phyloP scores from a whole-genome alignment of 2,888 invertebrate species.

The Tricholauxania praeusta region DNA sequence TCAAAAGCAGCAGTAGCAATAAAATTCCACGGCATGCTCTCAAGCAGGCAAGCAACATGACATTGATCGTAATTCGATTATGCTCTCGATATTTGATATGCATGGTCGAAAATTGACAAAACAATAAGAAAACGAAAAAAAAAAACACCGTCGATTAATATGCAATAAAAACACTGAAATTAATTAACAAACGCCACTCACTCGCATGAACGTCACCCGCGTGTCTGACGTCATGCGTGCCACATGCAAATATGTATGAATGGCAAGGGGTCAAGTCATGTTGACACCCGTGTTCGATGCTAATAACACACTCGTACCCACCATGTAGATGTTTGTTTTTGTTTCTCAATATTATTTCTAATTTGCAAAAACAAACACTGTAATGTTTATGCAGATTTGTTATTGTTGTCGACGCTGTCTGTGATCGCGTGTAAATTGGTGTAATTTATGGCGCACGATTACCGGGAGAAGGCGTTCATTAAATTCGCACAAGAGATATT shows the following conservation, averaged over 20 bases:
- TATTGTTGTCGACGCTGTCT: neutral
- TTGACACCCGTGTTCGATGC: conserved; percentile 47
- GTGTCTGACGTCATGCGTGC: conserved; percentile 14
- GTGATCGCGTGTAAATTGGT: neutral
- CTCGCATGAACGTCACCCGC: neutral
- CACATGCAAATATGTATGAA: conserved; percentile 10
- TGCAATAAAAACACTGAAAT: neutral
- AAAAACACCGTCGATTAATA: too few relatives aligned
- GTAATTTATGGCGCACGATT: neutral
- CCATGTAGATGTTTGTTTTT: neutral
- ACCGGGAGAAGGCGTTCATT: conserved; percentile 1
- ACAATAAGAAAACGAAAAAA: too few relatives aligned
- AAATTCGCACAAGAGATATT: too few relatives aligned
- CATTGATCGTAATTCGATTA: too few relatives aligned
- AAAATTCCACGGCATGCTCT: too few relatives aligned
- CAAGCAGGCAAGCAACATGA: too few relatives aligned
- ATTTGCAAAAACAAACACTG: neutral
- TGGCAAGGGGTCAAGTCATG: conserved; percentile 49
- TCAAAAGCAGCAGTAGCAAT: too few relatives aligned
- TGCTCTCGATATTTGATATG: too few relatives aligned
- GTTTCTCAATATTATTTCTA: neutral
- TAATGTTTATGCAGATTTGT: neutral
- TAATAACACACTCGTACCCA: conserved; percentile 19
- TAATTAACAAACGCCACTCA: neutral
- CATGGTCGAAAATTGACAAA: too few relatives aligned